Evolutionary conservation across 2,888 invertebrate genomes (phyloP), one percentile per base, ranked within the genome.

Genomic region (Allophyes oxyacanthae): DNA sequence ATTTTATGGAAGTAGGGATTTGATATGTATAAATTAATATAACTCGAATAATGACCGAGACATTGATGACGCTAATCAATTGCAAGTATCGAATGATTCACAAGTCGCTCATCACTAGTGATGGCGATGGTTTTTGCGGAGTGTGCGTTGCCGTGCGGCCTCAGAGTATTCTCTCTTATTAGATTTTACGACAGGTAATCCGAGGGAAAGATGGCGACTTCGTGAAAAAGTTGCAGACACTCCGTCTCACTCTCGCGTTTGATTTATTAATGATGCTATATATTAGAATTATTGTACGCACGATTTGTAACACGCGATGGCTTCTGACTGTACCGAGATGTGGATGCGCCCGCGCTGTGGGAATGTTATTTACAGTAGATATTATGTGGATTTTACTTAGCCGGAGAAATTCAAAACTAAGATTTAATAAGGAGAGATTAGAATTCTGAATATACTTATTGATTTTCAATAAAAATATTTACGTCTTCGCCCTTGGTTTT

Each of bases 121-220:
- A 6, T 33, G 26, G 13, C 28, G n/a, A 7, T 15, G 10, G 37
- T 65, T 71, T 65, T 71, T 58, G 59, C 15, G 28, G 51, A 50
- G 33, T 42, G 28, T 40, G 46, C 51, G 59, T 30, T 34, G 44
- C 41, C 30, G 43, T 51, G 57, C 48, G 60, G 48, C 53, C 53
- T 52, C 54, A 67, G 65, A 67, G 61, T 69, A 69, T 76, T 72
- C 70, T 72, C 74, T 72, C 62, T 64, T 77, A 74, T 70, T 75
- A 78, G 69, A 78, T 75, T 75, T 75, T 77, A 78, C 65, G 60
- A 70, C 65, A 55, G 61, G 64, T 64, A 69, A 58, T 64, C 64
- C 66, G 37, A 63, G 67, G 66, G 72, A 75, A 66, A 69, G 63
- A 64, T 65, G 57, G 60, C 50, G 44, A 54, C 52, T 66, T 48